phyloP scores from a whole-genome alignment of 1,140 invertebrate species.

The Wiebesia pumilae region DNA sequence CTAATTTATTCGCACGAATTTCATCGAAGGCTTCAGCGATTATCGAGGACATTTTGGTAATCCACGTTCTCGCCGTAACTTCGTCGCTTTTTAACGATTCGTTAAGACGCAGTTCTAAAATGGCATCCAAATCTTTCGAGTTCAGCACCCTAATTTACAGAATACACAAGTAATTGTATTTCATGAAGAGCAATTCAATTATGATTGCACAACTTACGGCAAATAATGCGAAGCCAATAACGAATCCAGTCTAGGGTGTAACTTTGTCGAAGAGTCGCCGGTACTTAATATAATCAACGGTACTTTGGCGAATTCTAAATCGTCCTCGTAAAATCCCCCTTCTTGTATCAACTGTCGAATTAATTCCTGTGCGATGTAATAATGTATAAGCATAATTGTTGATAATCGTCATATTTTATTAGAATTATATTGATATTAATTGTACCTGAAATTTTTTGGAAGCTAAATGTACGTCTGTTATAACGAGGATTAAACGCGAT shows the following conservation, averaged over 20 bases:
- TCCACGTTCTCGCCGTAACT: slow-evolving; percentile 61
- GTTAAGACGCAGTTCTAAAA: slow-evolving; percentile 66
- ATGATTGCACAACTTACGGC: slow-evolving; percentile 53
- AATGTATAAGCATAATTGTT: background rate
- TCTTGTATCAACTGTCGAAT: slow-evolving; percentile 69
- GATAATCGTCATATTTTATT: background rate
- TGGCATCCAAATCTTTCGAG: slow-evolving; percentile 60
- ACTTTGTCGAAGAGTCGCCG: slow-evolving; percentile 62
- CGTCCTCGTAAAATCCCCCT: slow-evolving; percentile 71
- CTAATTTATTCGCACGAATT: slow-evolving; percentile 30
- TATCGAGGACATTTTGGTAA: slow-evolving; percentile 58
- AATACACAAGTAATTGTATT: background rate
- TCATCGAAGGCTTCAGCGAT: slow-evolving; percentile 61
- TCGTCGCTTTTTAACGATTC: slow-evolving; percentile 59
- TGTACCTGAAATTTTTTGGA: slow-evolving; percentile 66
- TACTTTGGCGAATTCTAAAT: slow-evolving; percentile 71
- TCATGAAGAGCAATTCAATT: slow-evolving; percentile 3
- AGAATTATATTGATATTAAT: no score
- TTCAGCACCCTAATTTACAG: slow-evolving; percentile 49
- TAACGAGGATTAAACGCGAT: slow-evolving; percentile 63
- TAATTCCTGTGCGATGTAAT: slow-evolving; percentile 61
- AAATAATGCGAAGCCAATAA: slow-evolving; percentile 66
- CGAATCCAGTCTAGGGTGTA: slow-evolving; percentile 70
- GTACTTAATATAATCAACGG: slow-evolving; percentile 66
- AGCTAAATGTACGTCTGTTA: slow-evolving; percentile 70